Percentiles rank a stretch among this genome's conserved stretches.
phyloP scores from a whole-genome alignment of 2,888 invertebrate species.

The Melangyna quadrimaculata region DNA sequence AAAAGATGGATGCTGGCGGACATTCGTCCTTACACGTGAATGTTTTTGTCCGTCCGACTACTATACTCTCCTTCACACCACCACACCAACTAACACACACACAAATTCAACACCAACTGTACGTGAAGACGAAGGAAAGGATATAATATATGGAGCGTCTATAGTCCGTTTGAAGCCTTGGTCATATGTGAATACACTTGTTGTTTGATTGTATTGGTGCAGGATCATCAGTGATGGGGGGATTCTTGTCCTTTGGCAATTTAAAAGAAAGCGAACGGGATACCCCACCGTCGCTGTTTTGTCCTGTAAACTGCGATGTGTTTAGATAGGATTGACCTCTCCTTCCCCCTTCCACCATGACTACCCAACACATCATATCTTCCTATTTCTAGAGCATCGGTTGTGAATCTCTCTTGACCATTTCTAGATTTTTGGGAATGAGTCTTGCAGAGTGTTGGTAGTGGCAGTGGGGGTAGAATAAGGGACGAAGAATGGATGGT shows the following conservation, averaged over 20 bases:
- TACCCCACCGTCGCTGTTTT: constrained; percentile 35
- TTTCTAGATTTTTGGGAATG: constrained; percentile 14
- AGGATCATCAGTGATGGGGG: constrained; percentile 31
- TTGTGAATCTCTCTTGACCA: constrained; percentile 51
- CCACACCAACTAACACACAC: neutral
- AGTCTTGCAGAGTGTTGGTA: constrained; percentile 5
- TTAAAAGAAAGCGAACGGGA: constrained; percentile 68
- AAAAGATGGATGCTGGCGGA: constrained; percentile 72
- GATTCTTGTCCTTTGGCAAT: constrained; percentile 71
- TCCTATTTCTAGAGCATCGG: constrained; percentile 9
- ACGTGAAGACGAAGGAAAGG: constrained; percentile 53
- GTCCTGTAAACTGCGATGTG: constrained; percentile 68
- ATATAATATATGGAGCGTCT: constrained; percentile 17
- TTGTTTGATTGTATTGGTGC: constrained; percentile 42
- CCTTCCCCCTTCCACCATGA: too few relatives aligned
- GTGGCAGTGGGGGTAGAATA: neutral
- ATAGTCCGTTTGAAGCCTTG: constrained; percentile 31
- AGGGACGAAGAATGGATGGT: constrained; percentile 33
- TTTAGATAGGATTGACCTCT: constrained; percentile 51
- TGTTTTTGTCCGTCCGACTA: constrained; percentile 46
- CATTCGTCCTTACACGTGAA: constrained; percentile 71
- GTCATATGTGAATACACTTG: constrained; percentile 58
- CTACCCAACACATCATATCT: neutral
- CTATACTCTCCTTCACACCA: constrained; percentile 54
- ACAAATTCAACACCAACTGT: neutral